phyloP scores from a whole-genome alignment of 2,113 vertebrate genomes.

The Callopanchax toddi region DNA sequence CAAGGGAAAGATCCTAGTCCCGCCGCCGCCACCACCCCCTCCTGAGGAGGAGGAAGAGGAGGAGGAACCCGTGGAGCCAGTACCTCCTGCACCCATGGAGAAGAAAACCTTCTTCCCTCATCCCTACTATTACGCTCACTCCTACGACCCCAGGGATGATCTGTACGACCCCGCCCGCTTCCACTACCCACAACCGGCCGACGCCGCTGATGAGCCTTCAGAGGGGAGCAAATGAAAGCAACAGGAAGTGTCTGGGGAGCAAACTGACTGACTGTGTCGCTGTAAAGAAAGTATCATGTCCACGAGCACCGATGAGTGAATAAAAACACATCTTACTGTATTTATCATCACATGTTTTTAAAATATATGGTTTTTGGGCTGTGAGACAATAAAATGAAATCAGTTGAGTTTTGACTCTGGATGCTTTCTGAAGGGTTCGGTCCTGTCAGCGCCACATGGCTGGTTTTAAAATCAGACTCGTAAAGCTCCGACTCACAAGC shows the following conservation, averaged over 20 bases:
- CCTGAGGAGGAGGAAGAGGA: conserved; percentile 57
- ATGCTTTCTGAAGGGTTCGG: not conserved
- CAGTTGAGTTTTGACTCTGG: not conserved
- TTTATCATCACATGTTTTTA: conserved; percentile 16
- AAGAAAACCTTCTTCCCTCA: conserved; percentile 65
- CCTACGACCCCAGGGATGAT: conserved; percentile 71
- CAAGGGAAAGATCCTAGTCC: conserved; percentile 60
- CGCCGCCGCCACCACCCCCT: conserved; percentile 49
- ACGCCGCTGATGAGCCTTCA: conserved; percentile 53
- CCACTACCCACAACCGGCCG: conserved; percentile 68
- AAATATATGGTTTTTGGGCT: conserved; percentile 12
- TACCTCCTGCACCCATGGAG: conserved; percentile 49
- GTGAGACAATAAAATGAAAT: conserved; percentile 51
- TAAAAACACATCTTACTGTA: not conserved
- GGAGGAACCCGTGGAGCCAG: conserved; percentile 43
- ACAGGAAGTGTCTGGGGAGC: not conserved
- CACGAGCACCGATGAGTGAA: conserved; percentile 4
- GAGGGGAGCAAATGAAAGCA: conserved; percentile 49
- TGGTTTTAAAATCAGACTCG: conserved; percentile 40
- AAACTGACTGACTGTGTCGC: conserved; percentile 28
- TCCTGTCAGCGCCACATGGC: conserved; percentile 36
- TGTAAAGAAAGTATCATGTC: conserved; percentile 1
- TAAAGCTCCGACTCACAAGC: conserved; percentile 18
- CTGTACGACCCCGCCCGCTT: conserved; percentile 75
- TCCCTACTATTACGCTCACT: conserved; percentile 56